These are phyloP conservation scores for Drosophila nigritarsus DNA, from an alignment of 2,888 invertebrate genomes.

Conservation along the genomic window DNA sequence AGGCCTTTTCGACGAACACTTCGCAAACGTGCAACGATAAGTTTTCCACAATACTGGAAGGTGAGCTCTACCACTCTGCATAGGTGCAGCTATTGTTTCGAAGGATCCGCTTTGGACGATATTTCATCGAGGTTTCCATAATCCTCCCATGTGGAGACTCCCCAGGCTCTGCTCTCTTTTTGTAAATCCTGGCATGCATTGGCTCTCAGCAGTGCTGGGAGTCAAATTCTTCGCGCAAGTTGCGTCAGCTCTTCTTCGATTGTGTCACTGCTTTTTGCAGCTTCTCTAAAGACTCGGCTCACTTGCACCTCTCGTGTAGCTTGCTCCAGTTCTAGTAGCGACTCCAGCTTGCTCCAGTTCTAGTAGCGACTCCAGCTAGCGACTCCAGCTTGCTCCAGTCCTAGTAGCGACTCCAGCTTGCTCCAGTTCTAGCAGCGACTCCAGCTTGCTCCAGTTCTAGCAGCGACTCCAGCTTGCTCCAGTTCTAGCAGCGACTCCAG, in stretches of 20 bases:
- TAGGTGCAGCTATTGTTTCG: no score
- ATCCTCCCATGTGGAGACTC: no score
- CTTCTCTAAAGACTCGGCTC: slow-evolving; percentile 88
- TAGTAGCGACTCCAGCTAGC: slow-evolving; percentile 93
- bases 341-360: slow-evolving; percentile 95
- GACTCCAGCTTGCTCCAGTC: slow-evolving; percentile 95
- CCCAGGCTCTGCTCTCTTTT: background rate
- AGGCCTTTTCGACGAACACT: slow-evolving; percentile 73
- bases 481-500: no score
- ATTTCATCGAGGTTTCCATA: background rate
- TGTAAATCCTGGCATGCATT: background rate
- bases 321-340: slow-evolving; percentile 95
- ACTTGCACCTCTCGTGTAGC: slow-evolving; percentile 93
- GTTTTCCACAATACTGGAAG: slow-evolving; percentile 48
- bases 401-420: slow-evolving; percentile 94
- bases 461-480: slow-evolving; percentile 93
- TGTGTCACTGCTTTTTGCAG: slow-evolving; percentile 90
- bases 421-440: no score
- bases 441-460: slow-evolving; percentile 95
- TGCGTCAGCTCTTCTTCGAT: slow-evolving; percentile 89
- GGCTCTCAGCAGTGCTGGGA: slow-evolving; percentile 89
- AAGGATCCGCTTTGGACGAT: no score
- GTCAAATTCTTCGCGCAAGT: slow-evolving; percentile 92
- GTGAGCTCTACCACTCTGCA: slow-evolving; percentile 27
- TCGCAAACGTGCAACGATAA: slow-evolving; percentile 67